phyloP scores from a whole-genome alignment of 2,888 invertebrate genomes.

The Apoda limacodes region DNA sequence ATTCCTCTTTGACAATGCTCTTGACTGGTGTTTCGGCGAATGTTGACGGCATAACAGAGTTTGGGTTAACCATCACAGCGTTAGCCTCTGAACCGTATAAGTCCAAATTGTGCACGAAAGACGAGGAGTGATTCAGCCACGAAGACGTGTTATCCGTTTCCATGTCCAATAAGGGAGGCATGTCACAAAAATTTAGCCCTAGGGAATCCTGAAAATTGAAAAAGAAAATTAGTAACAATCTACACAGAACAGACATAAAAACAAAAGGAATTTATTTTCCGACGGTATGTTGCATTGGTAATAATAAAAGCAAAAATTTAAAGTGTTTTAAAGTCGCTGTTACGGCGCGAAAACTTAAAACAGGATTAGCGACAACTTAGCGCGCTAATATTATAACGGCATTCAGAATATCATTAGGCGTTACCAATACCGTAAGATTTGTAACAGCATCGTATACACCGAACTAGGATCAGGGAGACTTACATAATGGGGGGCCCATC shows the following conservation, averaged over 20 bases:
- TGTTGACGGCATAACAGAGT: constrained; percentile 87
- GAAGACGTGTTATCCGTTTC: constrained; percentile 74
- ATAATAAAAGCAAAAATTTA: no score
- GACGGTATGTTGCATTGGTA: no score
- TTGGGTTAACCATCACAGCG: constrained; percentile 90
- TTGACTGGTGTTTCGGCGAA: constrained; percentile 66
- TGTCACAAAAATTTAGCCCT: constrained; percentile 72
- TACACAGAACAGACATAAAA: background rate
- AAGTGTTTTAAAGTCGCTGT: no score
- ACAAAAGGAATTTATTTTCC: no score
- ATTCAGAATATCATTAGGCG: no score
- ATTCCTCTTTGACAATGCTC: constrained; percentile 57
- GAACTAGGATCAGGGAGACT: no score
- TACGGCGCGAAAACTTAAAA: no score
- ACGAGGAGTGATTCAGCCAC: constrained; percentile 72
- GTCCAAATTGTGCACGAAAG: constrained; percentile 76
- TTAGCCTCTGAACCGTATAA: constrained; percentile 78
- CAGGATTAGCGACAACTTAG: no score
- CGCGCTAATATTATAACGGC: no score
- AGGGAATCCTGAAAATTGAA: constrained; percentile 64
- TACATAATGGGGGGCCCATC: no score
- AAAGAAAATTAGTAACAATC: constrained; percentile 3
- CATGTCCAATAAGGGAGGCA: constrained; percentile 74
- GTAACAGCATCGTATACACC: no score
- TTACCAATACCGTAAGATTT: no score